A percentile compares a stretch with the other conserved stretches of the same genome.
phyloP scores from a whole-genome alignment of 2,113 vertebrate genomes.

The Maccullochella peelii region DNA sequence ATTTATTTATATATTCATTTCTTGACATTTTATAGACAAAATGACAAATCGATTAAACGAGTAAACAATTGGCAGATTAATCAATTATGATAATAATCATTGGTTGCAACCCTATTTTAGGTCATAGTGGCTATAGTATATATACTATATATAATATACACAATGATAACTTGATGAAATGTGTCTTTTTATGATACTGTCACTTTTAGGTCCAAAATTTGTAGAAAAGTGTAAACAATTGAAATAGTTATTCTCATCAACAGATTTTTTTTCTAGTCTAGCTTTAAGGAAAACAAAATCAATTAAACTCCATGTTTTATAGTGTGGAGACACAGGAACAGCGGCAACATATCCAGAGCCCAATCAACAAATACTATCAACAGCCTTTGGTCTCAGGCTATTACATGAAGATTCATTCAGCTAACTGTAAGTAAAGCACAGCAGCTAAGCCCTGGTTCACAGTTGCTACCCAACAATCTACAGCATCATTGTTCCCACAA shows the following conservation, averaged over 20 bases:
- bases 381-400: neutral
- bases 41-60: too few species aligned
- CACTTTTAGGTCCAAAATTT: neutral
- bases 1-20: too few species aligned
- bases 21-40: too few species aligned
- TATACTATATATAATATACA: too few species aligned
- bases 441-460: slow-evolving; percentile 45
- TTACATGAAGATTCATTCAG: slow-evolving; percentile 8
- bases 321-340: neutral
- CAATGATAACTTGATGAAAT: neutral
- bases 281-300: neutral
- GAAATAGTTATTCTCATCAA: too few species aligned
- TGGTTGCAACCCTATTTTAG: neutral
- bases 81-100: neutral
- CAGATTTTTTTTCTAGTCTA: neutral
- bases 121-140: neutral
- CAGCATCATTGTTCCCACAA: slow-evolving; percentile 17
- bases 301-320: neutral
- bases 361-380: slow-evolving; percentile 1
- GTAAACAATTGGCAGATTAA: too few species aligned
- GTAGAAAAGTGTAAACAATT: neutral
- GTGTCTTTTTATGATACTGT: neutral
- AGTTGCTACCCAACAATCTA: slow-evolving; percentile 59
- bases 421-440: slow-evolving; percentile 17
- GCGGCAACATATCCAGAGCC: neutral